Conservation (phyloP, 2,888 invertebrate species). For the Apodemia hepburni region DNA sequence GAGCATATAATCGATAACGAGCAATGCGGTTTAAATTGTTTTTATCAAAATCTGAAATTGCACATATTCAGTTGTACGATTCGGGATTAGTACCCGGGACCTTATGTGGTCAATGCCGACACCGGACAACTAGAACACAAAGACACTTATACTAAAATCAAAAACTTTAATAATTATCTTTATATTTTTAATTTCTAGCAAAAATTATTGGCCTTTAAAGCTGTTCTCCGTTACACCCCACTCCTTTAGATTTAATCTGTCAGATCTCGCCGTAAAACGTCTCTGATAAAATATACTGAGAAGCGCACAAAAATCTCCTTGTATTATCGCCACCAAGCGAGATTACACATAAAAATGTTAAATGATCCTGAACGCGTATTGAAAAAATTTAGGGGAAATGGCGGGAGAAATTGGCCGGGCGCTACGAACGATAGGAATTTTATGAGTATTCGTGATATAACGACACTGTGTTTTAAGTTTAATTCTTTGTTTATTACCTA, state of each 20-base stretch:
- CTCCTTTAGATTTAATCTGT: slow-evolving; percentile 73
- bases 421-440: slow-evolving; percentile 36
- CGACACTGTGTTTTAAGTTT: slow-evolving; percentile 21
- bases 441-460: slow-evolving; percentile 33
- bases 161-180: background rate
- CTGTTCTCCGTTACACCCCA: slow-evolving; percentile 2
- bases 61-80: too few relatives aligned
- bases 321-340: slow-evolving; percentile 71
- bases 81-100: too few relatives aligned
- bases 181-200: background rate
- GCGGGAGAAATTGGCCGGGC: slow-evolving; percentile 54
- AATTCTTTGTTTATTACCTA: slow-evolving; percentile 13
- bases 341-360: slow-evolving; percentile 80
- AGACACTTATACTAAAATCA: too few relatives aligned
- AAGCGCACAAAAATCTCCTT: slow-evolving; percentile 67
- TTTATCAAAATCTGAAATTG: too few relatives aligned
- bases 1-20: too few relatives aligned
- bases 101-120: too few relatives aligned
- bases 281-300: slow-evolving; percentile 73
- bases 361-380: slow-evolving; percentile 76
- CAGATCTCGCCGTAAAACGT: slow-evolving; percentile 67
- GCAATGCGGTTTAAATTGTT: too few relatives aligned
- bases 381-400: slow-evolving; percentile 72
- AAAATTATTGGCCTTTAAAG: background rate
- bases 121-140: too few relatives aligned